Conservation (phyloP, 2,113 vertebrate genomes). For the Nothoprocta perdicaria region DNA sequence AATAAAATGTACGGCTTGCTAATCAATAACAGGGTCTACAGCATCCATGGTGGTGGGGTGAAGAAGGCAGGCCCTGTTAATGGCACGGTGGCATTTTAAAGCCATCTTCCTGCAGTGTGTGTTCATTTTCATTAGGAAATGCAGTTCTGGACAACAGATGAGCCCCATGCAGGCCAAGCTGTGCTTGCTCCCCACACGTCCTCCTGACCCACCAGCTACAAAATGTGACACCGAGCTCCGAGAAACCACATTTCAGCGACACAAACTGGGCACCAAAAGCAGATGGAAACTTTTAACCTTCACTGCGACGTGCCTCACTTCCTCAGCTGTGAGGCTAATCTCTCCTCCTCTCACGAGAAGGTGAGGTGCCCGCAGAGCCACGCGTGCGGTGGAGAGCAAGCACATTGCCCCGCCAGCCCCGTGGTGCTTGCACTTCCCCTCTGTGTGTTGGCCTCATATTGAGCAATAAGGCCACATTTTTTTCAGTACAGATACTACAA, state of each 20-base stretch:
- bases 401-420: neutral
- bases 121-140: neutral
- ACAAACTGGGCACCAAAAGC: slow-evolving; percentile 24
- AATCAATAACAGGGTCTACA: neutral
- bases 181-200: too few species aligned
- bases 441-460: accelerated
- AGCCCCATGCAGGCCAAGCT: neutral
- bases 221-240: neutral
- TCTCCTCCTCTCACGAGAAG: neutral
- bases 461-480: neutral
- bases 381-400: neutral
- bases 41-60: accelerated
- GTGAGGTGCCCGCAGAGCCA: accelerated
- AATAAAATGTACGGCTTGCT: neutral
- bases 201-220: neutral
- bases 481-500: neutral
- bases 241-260: neutral
- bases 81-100: neutral
- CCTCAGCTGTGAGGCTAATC: neutral
- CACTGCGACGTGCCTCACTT: slow-evolving; percentile 40
- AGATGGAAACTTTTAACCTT: slow-evolving; percentile 67
- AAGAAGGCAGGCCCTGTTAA: neutral
- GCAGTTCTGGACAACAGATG: neutral
- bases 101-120: neutral
- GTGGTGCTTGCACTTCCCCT: neutral